Evolutionary conservation across 2,888 invertebrate species (phyloP), one percentile per base, ranked within the genome.

Genomic region (Perdita meconis): DNA sequence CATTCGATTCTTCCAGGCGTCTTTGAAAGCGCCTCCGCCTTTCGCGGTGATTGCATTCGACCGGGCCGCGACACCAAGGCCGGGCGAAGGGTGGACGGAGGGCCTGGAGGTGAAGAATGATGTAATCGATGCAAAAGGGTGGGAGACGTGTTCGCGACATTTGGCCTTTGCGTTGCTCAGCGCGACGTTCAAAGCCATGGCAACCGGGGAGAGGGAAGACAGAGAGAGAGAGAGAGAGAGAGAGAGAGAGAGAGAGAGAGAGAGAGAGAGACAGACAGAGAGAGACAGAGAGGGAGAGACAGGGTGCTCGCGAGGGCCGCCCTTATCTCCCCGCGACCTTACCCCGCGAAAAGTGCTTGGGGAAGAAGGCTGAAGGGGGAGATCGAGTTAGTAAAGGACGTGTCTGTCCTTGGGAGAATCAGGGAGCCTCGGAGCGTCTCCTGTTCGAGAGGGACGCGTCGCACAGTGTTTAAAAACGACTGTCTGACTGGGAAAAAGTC

Each of bases 81-180:
- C 13, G 30, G n/a, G 8, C 5, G 42, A n/a, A 6, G 61, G 47
- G 16, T 30, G 8, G 42, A 44, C 22, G 67, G 44, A 42, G 57
- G 26, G 63, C 13, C 19, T 42, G 74, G 16, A 56, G 66, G 75
- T 24, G 67, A 66, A 44, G 68, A 76, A 76, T 57, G 77, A 71
- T 74, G 74, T 80, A 80, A 80, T 81, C 81, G 80, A 81, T 80
- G 81, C 80, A 78, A 73, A 69, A 77, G 81, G 80, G 77, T 77
- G 71, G 47, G 69, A 74, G 26, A 53, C 51, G 73, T 71, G 81
- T 77, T 80, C 80, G 57, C 77, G 81, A 81, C 81, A 81, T 77
- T 81, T 80, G 81, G 70, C 81, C 81, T 81, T 81, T 81, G 80
- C 80, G 60, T 71, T 55, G 56, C 65, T 69, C 68, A 51, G 66